Evolutionary conservation across 2,888 invertebrate species (phyloP).

Genomic region (Phortica okadai): DNA sequence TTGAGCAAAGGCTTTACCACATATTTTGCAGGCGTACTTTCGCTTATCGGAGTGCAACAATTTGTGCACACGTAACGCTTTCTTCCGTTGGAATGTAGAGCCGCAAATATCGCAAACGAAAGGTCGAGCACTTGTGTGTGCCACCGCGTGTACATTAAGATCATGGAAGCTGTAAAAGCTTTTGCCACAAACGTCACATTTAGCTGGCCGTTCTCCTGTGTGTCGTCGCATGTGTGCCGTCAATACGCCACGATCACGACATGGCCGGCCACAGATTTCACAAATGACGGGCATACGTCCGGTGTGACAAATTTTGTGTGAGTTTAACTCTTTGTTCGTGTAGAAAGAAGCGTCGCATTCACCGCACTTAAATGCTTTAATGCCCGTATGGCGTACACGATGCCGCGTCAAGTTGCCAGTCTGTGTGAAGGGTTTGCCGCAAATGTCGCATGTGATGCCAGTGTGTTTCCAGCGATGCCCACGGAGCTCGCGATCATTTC

Average conservation of each 20-base stretch:
- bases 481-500: slow-evolving; percentile 63
- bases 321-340: slow-evolving; percentile 66
- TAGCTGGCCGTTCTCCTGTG: slow-evolving; percentile 70
- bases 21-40: slow-evolving; percentile 70
- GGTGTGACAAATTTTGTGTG: slow-evolving; percentile 70
- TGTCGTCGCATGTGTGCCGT: slow-evolving; percentile 71
- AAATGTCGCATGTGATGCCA: slow-evolving; percentile 73
- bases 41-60: slow-evolving; percentile 68
- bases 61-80: slow-evolving; percentile 72
- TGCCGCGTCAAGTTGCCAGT: slow-evolving; percentile 72
- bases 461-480: slow-evolving; percentile 71
- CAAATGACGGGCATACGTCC: slow-evolving; percentile 69
- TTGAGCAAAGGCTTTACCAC: slow-evolving; percentile 71
- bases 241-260: slow-evolving; percentile 71
- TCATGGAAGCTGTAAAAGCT: slow-evolving; percentile 71
- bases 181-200: slow-evolving; percentile 69
- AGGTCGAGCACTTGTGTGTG: slow-evolving; percentile 69
- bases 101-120: slow-evolving; percentile 67
- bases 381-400: slow-evolving; percentile 71
- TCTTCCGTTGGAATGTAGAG: slow-evolving; percentile 73
- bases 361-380: slow-evolving; percentile 70
- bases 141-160: slow-evolving; percentile 72
- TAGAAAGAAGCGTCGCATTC: slow-evolving; percentile 70
- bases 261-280: slow-evolving; percentile 68
- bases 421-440: slow-evolving; percentile 70